Evolutionary conservation across 2,797 vertebrate genomes (phyloP).

Genomic region (Yasuhikotakia modesta): DNA sequence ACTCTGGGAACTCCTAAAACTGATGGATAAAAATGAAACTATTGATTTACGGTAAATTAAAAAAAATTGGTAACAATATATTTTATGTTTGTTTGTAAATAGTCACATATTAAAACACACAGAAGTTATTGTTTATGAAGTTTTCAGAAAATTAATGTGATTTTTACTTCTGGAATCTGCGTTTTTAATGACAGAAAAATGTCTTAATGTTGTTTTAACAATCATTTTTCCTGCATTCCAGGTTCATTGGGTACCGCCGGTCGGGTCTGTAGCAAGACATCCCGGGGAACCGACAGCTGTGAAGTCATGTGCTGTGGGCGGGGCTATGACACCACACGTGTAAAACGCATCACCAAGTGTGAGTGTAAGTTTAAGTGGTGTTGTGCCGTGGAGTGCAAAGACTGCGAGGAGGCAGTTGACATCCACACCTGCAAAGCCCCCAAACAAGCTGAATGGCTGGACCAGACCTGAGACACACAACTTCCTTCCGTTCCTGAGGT

Average conservation of each 20-base stretch:
- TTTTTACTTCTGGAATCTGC: background rate
- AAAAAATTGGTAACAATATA: no score
- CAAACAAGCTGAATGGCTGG: slow-evolving; percentile 84
- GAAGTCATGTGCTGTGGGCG: slow-evolving; percentile 99
- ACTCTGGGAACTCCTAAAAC: no score
- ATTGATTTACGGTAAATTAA: no score
- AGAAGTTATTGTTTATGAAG: no score
- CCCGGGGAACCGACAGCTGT: slow-evolving; percentile 91
- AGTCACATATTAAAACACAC: no score
- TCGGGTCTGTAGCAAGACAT: slow-evolving; percentile 90
- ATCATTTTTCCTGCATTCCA: slow-evolving; percentile 60
- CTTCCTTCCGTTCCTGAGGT: slow-evolving; percentile 65
- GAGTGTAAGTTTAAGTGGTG: slow-evolving; percentile 99
- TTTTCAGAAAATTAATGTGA: no score
- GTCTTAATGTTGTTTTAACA: no score
- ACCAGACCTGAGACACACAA: slow-evolving; percentile 75
- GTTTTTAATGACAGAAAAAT: no score
- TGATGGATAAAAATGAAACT: no score
- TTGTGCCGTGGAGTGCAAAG: slow-evolving; percentile 95
- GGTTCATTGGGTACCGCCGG: slow-evolving; percentile 95
- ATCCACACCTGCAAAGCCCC: slow-evolving; percentile 97
- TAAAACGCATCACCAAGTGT: slow-evolving; percentile 93
- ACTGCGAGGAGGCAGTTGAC: slow-evolving; percentile 95
- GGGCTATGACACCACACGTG: slow-evolving; percentile 93
- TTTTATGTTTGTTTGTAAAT: no score